These are phyloP conservation scores for Drosophila oshimai DNA, from an alignment of 1,140 invertebrate genomes.

Conservation along the genomic window DNA sequence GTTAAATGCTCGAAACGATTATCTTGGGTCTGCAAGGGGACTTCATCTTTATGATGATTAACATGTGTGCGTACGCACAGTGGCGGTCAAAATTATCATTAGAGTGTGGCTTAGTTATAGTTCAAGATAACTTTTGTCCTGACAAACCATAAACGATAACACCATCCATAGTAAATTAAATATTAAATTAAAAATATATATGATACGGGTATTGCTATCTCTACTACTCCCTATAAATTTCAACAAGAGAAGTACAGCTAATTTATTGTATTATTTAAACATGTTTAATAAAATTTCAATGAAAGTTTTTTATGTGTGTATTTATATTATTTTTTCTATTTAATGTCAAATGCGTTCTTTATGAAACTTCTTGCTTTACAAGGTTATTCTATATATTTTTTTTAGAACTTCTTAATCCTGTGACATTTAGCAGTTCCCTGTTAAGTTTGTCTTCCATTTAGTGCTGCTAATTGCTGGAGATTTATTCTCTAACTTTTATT, in stretches of 20 bases:
- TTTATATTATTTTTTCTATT: too few relatives aligned
- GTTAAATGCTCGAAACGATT: constrained; percentile 43
- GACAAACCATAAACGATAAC: not conserved
- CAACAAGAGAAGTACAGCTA: too few relatives aligned
- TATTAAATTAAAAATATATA: not conserved
- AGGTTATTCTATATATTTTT: not conserved
- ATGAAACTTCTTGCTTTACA: not conserved
- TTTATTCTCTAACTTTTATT: constrained; percentile 28
- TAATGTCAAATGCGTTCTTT: too few relatives aligned
- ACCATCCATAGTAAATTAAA: too few relatives aligned
- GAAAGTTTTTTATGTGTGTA: too few relatives aligned
- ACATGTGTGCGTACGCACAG: constrained; percentile 5
- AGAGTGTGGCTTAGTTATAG: not conserved
- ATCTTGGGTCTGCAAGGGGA: constrained; percentile 8
- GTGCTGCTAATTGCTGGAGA: constrained; percentile 17
- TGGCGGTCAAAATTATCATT: not conserved
- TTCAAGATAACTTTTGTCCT: not conserved
- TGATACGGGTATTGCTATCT: too few relatives aligned
- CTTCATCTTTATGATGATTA: constrained; percentile 21
- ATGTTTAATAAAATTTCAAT: too few relatives aligned
- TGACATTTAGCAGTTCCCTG: constrained; percentile 1
- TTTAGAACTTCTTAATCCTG: not conserved
- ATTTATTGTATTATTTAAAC: too few relatives aligned
- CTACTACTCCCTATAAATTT: too few relatives aligned
- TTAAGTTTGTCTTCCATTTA: not conserved